These are phyloP conservation scores for Thunnus albacares DNA, from an alignment of 2,797 vertebrate genomes.

Conservation along the genomic window DNA sequence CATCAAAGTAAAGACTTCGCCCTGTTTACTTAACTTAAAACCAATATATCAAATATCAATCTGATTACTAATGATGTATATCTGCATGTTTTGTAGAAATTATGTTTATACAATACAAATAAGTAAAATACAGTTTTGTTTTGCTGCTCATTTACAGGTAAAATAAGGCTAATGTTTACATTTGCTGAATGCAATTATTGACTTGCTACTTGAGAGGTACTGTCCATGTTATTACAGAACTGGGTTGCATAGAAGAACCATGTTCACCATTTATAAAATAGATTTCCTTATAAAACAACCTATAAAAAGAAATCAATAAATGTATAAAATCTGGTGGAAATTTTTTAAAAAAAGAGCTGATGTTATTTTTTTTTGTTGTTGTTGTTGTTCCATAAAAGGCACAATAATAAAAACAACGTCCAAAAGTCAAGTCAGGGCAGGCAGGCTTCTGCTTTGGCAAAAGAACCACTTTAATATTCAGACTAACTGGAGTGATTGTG, in stretches of 20 bases:
- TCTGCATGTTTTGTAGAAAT: conserved; percentile 57
- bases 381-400: conserved; percentile 78
- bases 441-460: conserved; percentile 82
- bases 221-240: conserved; percentile 55
- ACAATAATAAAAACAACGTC: conserved; percentile 72
- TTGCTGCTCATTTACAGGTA: conserved; percentile 57
- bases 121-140: conserved; percentile 58
- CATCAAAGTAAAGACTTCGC: conserved; percentile 46
- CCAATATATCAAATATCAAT: conserved; percentile 42
- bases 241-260: conserved; percentile 83
- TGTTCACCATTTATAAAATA: conserved; percentile 73
- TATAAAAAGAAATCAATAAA: conserved; percentile 71
- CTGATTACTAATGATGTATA: conserved; percentile 37
- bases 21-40: conserved; percentile 40
- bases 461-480: conserved; percentile 65
- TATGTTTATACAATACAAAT: conserved; percentile 50
- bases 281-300: conserved; percentile 78
- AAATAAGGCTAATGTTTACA: conserved; percentile 72
- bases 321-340: conserved; percentile 77
- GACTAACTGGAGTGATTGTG: conserved; percentile 61
- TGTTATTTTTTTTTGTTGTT: conserved; percentile 34
- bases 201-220: conserved; percentile 66
- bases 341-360: conserved; percentile 64
- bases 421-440: conserved; percentile 76
- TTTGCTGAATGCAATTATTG: conserved; percentile 66